A percentile compares a stretch with the other conserved stretches of the same genome.
Conservation (phyloP, 2,888 invertebrate genomes). For the Dione vanillae region DNA sequence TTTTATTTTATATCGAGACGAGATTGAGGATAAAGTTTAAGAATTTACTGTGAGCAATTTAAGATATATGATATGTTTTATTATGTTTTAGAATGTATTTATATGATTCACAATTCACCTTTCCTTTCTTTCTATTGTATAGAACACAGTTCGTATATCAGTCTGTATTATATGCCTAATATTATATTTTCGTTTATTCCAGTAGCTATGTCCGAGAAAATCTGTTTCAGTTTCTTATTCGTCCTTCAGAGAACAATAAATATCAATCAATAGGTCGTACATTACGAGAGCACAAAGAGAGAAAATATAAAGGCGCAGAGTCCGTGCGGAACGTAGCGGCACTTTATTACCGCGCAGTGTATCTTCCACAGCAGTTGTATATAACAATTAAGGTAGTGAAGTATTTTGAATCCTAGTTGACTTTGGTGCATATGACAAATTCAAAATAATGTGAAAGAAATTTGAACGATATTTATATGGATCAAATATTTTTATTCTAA, state of each 20-base stretch:
- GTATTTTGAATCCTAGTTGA: conserved; percentile 27
- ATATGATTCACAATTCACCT: neutral
- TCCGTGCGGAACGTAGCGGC: conserved; percentile 35
- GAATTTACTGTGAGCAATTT: neutral
- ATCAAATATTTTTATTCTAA: no score
- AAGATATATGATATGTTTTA: neutral
- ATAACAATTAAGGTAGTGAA: conserved; percentile 51
- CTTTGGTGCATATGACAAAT: conserved; percentile 18
- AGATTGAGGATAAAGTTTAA: neutral
- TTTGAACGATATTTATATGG: no score
- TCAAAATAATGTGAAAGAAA: no score
- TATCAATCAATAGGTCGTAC: conserved; percentile 27
- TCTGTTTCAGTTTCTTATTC: conserved; percentile 26
- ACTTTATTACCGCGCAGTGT: conserved; percentile 30
- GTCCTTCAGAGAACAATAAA: conserved; percentile 29
- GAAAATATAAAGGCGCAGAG: conserved; percentile 24
- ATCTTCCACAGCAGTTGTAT: conserved; percentile 45
- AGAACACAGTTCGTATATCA: neutral
- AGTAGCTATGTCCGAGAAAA: conserved; percentile 1
- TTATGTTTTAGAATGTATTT: conserved; percentile 4
- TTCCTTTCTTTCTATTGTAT: no score
- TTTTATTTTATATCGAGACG: conserved; percentile 1
- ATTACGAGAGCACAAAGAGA: conserved; percentile 23
- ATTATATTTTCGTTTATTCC: neutral
- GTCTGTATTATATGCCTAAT: neutral